phyloP scores from a whole-genome alignment of 2,113 vertebrate genomes.

The Serinus canaria region DNA sequence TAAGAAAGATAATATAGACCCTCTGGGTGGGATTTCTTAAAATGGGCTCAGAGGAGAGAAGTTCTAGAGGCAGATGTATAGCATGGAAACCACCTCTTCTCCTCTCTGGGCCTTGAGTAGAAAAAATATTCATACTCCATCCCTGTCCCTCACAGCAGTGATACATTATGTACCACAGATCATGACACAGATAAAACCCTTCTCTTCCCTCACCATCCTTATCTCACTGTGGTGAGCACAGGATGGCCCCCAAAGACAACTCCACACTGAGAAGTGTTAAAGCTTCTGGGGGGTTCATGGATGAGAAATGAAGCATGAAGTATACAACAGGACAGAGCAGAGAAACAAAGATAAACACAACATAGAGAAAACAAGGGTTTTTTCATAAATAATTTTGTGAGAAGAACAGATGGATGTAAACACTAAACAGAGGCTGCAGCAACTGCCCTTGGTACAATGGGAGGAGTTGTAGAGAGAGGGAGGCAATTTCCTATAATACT shows the following conservation, averaged over 20 bases:
- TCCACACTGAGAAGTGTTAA: neutral
- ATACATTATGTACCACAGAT: neutral
- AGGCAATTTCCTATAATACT: neutral
- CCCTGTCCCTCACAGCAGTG: neutral
- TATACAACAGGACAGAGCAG: neutral
- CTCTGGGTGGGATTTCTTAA: neutral
- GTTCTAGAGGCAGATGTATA: neutral
- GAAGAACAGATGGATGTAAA: neutral
- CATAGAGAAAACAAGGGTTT: neutral
- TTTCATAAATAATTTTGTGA: neutral
- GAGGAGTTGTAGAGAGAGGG: neutral
- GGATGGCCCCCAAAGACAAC: neutral
- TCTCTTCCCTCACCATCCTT: neutral
- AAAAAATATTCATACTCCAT: neutral
- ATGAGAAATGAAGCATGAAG: neutral
- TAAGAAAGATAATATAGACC: neutral
- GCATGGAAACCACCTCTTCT: neutral
- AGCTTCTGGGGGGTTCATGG: neutral
- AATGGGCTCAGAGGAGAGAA: neutral
- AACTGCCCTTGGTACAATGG: neutral
- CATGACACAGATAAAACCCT: neutral
- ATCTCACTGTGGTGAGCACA: neutral
- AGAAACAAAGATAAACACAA: neutral
- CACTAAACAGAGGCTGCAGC: neutral
- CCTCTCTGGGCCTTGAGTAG: neutral